These are phyloP conservation scores for Ophonus ardosiacus DNA, from an alignment of 2,888 invertebrate species.

Conservation along the genomic window DNA sequence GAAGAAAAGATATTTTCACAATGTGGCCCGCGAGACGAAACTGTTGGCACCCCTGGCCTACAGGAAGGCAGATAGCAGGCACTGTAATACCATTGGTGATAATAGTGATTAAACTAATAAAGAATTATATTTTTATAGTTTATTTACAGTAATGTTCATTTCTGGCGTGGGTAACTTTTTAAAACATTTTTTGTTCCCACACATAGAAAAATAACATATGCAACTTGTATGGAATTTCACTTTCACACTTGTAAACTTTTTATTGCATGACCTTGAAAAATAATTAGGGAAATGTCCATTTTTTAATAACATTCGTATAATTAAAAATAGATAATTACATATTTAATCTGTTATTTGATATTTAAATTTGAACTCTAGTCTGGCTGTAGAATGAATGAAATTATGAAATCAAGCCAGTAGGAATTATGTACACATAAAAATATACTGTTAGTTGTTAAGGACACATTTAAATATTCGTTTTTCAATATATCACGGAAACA, in stretches of 20 bases:
- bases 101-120: too few species aligned
- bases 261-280: background rate
- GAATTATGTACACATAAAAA: too few species aligned
- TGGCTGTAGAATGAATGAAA: background rate
- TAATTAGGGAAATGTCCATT: slow-evolving; percentile 21
- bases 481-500: too few species aligned
- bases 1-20: too few species aligned
- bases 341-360: background rate
- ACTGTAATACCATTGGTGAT: too few species aligned
- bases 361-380: background rate
- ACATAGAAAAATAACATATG: slow-evolving; percentile 14
- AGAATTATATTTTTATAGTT: too few species aligned
- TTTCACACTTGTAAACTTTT: slow-evolving; percentile 25
- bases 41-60: too few species aligned
- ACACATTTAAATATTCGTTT: too few species aligned
- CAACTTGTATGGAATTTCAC: slow-evolving; percentile 5
- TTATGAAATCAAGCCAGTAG: background rate
- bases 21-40: too few species aligned
- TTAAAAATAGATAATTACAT: slow-evolving; percentile 2
- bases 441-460: too few species aligned
- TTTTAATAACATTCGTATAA: slow-evolving; percentile 4
- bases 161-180: background rate
- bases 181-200: background rate
- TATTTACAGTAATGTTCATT: background rate
- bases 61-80: too few species aligned